Conservation (phyloP, 2,888 invertebrate species). For the Cryptocephalus moraei region DNA sequence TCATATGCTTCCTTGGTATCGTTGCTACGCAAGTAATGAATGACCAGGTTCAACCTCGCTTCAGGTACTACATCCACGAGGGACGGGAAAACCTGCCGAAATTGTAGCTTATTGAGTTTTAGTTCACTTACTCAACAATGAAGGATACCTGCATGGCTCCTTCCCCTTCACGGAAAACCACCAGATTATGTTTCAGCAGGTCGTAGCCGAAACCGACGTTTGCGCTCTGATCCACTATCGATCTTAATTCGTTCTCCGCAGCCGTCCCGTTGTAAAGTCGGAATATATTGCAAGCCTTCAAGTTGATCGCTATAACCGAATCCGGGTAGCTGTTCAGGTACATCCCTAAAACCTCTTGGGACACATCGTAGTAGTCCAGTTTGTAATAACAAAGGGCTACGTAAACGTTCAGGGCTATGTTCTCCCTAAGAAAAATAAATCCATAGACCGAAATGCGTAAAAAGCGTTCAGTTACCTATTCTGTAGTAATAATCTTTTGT, state of each 20-base stretch:
- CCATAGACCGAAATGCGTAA: neutral
- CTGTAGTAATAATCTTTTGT: constrained; percentile 84
- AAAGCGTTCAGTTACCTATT: constrained; percentile 59
- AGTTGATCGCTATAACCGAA: constrained; percentile 89
- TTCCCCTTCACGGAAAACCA: constrained; percentile 90
- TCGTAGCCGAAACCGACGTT: constrained; percentile 76
- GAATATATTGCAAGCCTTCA: constrained; percentile 78
- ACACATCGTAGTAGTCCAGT: constrained; percentile 95
- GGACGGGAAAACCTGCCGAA: constrained; percentile 62
- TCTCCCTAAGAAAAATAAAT: constrained; percentile 53
- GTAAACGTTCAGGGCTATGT: constrained; percentile 91
- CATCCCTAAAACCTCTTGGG: constrained; percentile 90
- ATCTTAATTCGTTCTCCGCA: constrained; percentile 83
- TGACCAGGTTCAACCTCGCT: constrained; percentile 90
- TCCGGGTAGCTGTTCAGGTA: constrained; percentile 87
- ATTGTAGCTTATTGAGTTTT: neutral
- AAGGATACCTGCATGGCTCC: constrained; percentile 75
- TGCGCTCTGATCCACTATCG: constrained; percentile 64
- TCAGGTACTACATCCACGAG: constrained; percentile 94
- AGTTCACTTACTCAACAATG: neutral
- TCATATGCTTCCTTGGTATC: constrained; percentile 83
- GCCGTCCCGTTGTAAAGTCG: constrained; percentile 87
- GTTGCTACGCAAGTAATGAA: constrained; percentile 82
- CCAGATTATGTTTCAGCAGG: constrained; percentile 87
- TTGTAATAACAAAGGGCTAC: constrained; percentile 97